phyloP scores from a whole-genome alignment of 2,888 invertebrate genomes.

The Chrysomela aeneicollis region DNA sequence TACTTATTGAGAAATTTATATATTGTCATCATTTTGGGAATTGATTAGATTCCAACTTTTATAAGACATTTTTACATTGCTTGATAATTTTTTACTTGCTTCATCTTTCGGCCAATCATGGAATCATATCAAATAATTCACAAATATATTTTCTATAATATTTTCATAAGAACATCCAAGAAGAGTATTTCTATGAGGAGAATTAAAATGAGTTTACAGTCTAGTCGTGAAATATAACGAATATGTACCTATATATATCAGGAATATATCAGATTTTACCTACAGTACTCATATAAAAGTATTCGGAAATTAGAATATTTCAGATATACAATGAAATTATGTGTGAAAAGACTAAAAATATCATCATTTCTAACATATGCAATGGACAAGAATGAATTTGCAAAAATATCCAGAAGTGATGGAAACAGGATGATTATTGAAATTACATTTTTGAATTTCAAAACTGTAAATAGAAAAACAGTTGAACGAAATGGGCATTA shows the following conservation, averaged over 20 bases:
- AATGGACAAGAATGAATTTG: too few species aligned
- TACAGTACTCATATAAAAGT: background rate
- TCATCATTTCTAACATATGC: too few species aligned
- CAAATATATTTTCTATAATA: slow-evolving; percentile 5
- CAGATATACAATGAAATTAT: background rate
- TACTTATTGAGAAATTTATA: too few species aligned
- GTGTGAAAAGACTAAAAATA: background rate
- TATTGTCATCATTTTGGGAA: too few species aligned
- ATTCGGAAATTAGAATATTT: background rate
- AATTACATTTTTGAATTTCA: too few species aligned
- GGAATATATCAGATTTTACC: background rate
- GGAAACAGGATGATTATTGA: too few species aligned
- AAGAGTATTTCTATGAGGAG: background rate
- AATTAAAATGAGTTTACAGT: background rate
- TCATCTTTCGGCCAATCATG: background rate
- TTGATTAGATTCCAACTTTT: too few species aligned
- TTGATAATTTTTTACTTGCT: too few species aligned
- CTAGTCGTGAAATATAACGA: background rate
- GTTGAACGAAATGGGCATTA: too few species aligned
- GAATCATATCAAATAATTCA: slow-evolving; percentile 3
- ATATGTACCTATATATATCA: background rate
- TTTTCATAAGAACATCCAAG: background rate
- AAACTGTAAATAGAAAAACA: too few species aligned
- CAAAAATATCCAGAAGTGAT: too few species aligned
- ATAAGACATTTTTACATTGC: too few species aligned